A percentile compares a stretch with the other conserved stretches of the same genome.
These are phyloP conservation scores for Centroberyx gerrardi DNA, from an alignment of 2,797 vertebrate species.

Conservation along the genomic window DNA sequence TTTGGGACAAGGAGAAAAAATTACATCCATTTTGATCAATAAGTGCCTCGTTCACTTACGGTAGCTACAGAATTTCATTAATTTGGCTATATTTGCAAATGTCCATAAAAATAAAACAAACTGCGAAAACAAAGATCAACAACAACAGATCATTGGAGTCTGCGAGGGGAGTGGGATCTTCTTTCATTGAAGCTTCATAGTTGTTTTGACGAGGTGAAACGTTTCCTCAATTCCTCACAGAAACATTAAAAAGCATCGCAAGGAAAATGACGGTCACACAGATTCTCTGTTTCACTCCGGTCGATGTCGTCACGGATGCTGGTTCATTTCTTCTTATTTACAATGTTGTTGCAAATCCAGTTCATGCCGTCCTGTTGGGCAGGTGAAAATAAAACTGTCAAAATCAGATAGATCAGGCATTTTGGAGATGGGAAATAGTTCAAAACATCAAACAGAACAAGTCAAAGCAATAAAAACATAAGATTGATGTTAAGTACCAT, in stretches of 20 bases:
- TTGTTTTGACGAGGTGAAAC: slow-evolving; percentile 16
- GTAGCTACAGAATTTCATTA: slow-evolving; percentile 23
- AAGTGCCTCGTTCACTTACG: slow-evolving; percentile 19
- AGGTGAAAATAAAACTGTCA: slow-evolving; percentile 24
- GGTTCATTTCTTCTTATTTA: slow-evolving; percentile 86
- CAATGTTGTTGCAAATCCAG: slow-evolving; percentile 91
- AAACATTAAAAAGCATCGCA: slow-evolving; percentile 9
- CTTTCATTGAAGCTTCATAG: slow-evolving; percentile 2
- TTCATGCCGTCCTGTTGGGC: slow-evolving; percentile 88
- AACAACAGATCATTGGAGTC: slow-evolving; percentile 19
- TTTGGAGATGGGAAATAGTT: background rate
- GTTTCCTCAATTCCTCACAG: slow-evolving; percentile 19
- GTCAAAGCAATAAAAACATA: background rate
- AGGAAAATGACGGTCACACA: slow-evolving; percentile 21
- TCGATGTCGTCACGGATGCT: background rate
- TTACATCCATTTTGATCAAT: slow-evolving; percentile 24
- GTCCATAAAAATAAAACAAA: slow-evolving; percentile 62
- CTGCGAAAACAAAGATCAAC: slow-evolving; percentile 66
- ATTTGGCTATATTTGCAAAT: slow-evolving; percentile 54
- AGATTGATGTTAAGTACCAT: background rate
- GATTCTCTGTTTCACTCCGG: slow-evolving; percentile 21
- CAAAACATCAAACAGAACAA: background rate
- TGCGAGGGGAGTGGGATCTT: slow-evolving; percentile 13
- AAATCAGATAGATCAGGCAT: background rate
- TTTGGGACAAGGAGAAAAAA: slow-evolving; percentile 11